Evolutionary conservation across 2,888 invertebrate genomes (phyloP).

Genomic region (Strigamia transsilvanica): DNA sequence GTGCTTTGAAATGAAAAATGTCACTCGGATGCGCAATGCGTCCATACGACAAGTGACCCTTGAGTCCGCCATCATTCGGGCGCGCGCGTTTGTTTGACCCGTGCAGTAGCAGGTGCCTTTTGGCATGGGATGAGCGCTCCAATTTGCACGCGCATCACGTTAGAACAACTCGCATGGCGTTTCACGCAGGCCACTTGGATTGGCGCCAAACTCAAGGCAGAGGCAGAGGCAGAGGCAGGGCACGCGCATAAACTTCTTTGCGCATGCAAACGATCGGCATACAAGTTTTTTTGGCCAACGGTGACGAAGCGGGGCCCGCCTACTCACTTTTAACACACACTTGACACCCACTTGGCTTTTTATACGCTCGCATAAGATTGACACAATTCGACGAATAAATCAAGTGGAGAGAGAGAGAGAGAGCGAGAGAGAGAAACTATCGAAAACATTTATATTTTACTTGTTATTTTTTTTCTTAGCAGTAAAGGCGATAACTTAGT

Average conservation of each 20-base stretch:
- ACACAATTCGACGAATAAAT: neutral
- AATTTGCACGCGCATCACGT: constrained; percentile 21
- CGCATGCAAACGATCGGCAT: constrained; percentile 15
- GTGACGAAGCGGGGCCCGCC: constrained; percentile 9
- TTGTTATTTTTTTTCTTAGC: neutral
- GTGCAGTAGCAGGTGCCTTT: neutral
- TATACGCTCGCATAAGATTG: neutral
- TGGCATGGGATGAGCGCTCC: neutral
- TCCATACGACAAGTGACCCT: constrained; percentile 30
- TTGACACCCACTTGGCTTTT: constrained; percentile 6
- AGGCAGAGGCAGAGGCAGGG: neutral
- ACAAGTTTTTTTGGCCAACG: constrained; percentile 17
- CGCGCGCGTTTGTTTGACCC: constrained; percentile 6
- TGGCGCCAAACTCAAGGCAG: constrained; percentile 20
- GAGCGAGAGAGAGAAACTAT: no score
- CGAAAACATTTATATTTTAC: no score
- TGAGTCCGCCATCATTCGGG: constrained; percentile 25
- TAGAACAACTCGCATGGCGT: constrained; percentile 21
- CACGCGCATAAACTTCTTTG: constrained; percentile 26
- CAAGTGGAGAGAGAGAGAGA: no score
- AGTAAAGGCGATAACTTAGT: neutral
- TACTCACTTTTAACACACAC: constrained; percentile 14
- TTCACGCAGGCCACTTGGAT: constrained; percentile 30
- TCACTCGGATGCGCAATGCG: constrained; percentile 21
- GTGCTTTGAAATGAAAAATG: constrained; percentile 11